Conservation (phyloP, 92 coral and sea anemone species). For the Siderastrea radians region DNA sequence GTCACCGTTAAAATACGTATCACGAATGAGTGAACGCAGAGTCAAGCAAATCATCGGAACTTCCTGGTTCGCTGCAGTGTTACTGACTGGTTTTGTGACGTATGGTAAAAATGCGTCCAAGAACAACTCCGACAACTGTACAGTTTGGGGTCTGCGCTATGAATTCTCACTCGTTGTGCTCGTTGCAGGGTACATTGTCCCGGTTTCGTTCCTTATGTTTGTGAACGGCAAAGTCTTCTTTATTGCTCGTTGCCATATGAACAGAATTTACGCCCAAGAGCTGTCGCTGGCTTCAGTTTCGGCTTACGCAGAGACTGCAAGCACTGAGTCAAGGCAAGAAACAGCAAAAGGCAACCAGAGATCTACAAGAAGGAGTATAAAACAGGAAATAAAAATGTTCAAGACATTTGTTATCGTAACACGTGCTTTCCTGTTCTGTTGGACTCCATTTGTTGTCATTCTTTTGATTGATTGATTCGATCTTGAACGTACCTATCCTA, state of each 20-base stretch:
- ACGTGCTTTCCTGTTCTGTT: conserved; percentile 66
- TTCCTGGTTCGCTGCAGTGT: conserved; percentile 59
- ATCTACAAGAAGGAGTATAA: conserved; percentile 18
- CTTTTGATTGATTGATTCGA: conserved; percentile 59
- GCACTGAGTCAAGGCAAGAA: background rate
- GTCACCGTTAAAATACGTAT: conserved; percentile 76
- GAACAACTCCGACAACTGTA: conserved; percentile 47
- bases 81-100: conserved; percentile 28
- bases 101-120: conserved; percentile 38
- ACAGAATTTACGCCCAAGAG: conserved; percentile 54
- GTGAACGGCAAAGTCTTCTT: conserved; percentile 75
- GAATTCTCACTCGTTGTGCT: conserved; percentile 36
- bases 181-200: conserved; percentile 41
- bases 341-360: background rate
- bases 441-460: conserved; percentile 81
- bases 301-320: background rate
- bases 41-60: conserved; percentile 57
- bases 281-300: conserved; percentile 17
- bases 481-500: conserved; percentile 30
- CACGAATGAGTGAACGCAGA: conserved; percentile 67
- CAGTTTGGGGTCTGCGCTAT: conserved; percentile 59
- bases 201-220: conserved; percentile 64
- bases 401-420: conserved; percentile 78
- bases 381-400: conserved; percentile 74
- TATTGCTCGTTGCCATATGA: conserved; percentile 69